These are phyloP conservation scores for Arctia plantaginis DNA, from an alignment of 2,888 invertebrate species.

Conservation along the genomic window DNA sequence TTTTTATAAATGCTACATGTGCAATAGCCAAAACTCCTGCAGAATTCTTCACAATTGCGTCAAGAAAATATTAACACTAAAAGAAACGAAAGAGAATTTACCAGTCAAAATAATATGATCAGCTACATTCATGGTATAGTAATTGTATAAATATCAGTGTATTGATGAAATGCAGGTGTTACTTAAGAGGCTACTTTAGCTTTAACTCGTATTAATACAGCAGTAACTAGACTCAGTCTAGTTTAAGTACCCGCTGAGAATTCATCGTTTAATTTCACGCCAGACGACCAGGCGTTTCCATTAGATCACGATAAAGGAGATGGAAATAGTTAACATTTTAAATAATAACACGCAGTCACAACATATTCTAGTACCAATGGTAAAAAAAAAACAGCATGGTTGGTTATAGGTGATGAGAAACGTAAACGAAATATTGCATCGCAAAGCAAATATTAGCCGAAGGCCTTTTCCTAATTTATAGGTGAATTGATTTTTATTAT, in stretches of 20 bases:
- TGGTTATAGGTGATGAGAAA: neutral
- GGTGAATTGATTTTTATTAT: neutral
- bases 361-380: neutral
- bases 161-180: constrained; percentile 34
- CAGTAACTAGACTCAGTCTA: constrained; percentile 60
- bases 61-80: neutral
- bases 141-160: constrained; percentile 19
- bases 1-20: neutral
- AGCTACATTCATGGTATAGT: neutral
- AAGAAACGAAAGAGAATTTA: neutral
- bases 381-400: neutral
- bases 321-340: neutral
- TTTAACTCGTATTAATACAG: constrained; percentile 58
- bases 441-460: neutral
- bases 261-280: constrained; percentile 79
- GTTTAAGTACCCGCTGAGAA: constrained; percentile 66
- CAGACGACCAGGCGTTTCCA: constrained; percentile 59
- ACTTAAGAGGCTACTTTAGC: constrained; percentile 53
- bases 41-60: neutral
- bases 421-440: neutral
- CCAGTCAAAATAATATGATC: neutral
- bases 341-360: neutral
- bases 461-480: neutral
- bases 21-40: neutral
- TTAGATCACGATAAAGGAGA: constrained; percentile 26